Percentiles rank a stretch among this genome's conserved stretches.
phyloP scores from a whole-genome alignment of 2,797 vertebrate species.

The Coendou prehensilis region DNA sequence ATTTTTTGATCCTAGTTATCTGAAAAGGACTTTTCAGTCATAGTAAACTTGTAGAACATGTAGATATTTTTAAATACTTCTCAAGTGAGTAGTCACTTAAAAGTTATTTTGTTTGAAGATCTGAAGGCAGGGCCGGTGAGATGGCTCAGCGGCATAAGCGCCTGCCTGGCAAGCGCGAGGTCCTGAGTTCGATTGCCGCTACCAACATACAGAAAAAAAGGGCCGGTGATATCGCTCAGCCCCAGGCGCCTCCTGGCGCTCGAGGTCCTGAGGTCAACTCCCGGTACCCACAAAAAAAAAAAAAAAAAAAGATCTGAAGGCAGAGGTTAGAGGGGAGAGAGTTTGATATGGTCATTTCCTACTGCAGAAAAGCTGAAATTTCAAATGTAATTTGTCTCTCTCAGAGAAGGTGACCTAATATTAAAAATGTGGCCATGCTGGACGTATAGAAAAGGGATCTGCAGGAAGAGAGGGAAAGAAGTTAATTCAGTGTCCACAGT shows the following conservation, averaged over 20 bases:
- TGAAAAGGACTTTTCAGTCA: constrained; percentile 56
- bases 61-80: constrained; percentile 61
- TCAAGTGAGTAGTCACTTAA: constrained; percentile 37
- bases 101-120: constrained; percentile 31
- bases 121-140: not conserved
- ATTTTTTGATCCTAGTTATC: constrained; percentile 23
- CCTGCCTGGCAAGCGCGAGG: no score
- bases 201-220: no score
- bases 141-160: no score
- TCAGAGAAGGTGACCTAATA: not conserved
- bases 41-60: constrained; percentile 24
- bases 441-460: not conserved
- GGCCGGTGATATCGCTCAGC: no score
- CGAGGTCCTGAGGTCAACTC: no score
- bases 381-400: constrained; percentile 40
- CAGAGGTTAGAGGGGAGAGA: not conserved
- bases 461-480: not conserved
- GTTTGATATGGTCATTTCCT: constrained; percentile 17
- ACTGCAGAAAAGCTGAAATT: constrained; percentile 51
- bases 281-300: no score
- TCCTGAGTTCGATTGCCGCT: no score
- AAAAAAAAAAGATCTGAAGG: not conserved
- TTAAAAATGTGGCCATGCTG: not conserved
- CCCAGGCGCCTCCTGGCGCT: no score
- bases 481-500: constrained; percentile 13